Base-by-base conservation (phyloP, 2,888 invertebrate species). In the Drosophila mayaguana region DNA sequence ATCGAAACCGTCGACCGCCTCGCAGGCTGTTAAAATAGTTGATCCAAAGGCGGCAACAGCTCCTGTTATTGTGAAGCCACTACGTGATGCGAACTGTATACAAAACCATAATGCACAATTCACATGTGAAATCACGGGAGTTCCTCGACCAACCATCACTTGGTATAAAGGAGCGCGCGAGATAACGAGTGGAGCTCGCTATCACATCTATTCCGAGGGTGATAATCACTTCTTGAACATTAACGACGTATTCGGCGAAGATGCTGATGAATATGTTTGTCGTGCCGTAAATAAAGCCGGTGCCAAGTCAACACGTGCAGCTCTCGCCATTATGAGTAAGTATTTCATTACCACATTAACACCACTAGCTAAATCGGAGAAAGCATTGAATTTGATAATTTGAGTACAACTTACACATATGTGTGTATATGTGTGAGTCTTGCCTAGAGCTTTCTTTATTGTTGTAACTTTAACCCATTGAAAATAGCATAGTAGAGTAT, bases 111-210 rank as follows among this genome's bases (percentile, higher is more conserved):
- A 97, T 91, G 98, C 98, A 40, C 96, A 97, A 92, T 99, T 99
- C 94, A 95, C 96, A 83, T 98, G 98, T 92, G 96, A 96, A 72
- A 98, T 99, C 89, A 96, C 95, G 66, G 99, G 98, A 20, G 94
- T 95, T 75, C 99, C 99, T 0, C 96, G 95, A 87, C 98, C 98
- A 28, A 96, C 95, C 43, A 96, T 99, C 86, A 96, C 97, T 0
- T 99, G 99, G 99, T 99, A 97, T 94, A 99, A 99, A 94, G 99
- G 99, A 54, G 98, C 98, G 1, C 95, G 99, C 45, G 99, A 99
- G 93, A 96, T 99, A 75, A 96, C 96, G 38, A 97, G 96, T 91
- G 97, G 98, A 0, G 96, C 97, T 0, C 96, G 99, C 72, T 97
- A 98, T 93, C 97, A 97, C 89, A 98, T 99, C 91, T 96, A 96